phyloP scores from a whole-genome alignment of 2,888 invertebrate genomes.

The Sturmia bella region DNA sequence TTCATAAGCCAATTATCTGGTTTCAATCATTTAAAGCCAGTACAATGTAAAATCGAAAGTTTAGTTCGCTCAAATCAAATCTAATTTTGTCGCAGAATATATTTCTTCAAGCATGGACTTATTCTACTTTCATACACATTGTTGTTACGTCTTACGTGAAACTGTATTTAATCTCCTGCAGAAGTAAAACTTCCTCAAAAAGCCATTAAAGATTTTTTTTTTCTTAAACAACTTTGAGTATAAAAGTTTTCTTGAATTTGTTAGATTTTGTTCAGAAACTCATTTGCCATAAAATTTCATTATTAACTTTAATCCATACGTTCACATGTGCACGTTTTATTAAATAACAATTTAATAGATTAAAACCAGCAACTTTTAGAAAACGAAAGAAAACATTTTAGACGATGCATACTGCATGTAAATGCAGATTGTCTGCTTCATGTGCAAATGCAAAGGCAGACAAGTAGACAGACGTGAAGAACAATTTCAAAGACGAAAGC shows the following conservation, averaged over 20 bases:
- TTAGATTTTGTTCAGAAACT: slow-evolving; percentile 12
- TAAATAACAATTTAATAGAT: slow-evolving; percentile 61
- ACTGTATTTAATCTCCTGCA: too few species aligned
- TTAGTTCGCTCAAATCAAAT: too few species aligned
- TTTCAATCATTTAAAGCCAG: too few species aligned
- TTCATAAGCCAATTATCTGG: too few species aligned
- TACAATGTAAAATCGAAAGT: too few species aligned
- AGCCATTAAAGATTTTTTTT: too few species aligned
- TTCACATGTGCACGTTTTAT: slow-evolving; percentile 37
- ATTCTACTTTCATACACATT: too few species aligned
- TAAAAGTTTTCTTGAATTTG: not conserved
- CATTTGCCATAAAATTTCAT: slow-evolving; percentile 51
- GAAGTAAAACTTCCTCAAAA: too few species aligned
- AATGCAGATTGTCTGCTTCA: slow-evolving; percentile 35
- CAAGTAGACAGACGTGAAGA: not conserved
- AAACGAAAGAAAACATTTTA: slow-evolving; percentile 25
- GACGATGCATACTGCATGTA: slow-evolving; percentile 46
- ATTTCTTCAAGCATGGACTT: too few species aligned
- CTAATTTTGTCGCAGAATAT: too few species aligned
- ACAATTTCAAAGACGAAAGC: slow-evolving; percentile 13
- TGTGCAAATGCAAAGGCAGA: slow-evolving; percentile 2
- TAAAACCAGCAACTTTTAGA: slow-evolving; percentile 11
- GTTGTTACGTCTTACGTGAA: too few species aligned
- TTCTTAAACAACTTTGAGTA: not conserved
- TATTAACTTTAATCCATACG: slow-evolving; percentile 11